Evolutionary conservation across 2,797 vertebrate species (phyloP), one percentile per base, ranked within the genome.

Genomic region (Dipus sagitta): DNA sequence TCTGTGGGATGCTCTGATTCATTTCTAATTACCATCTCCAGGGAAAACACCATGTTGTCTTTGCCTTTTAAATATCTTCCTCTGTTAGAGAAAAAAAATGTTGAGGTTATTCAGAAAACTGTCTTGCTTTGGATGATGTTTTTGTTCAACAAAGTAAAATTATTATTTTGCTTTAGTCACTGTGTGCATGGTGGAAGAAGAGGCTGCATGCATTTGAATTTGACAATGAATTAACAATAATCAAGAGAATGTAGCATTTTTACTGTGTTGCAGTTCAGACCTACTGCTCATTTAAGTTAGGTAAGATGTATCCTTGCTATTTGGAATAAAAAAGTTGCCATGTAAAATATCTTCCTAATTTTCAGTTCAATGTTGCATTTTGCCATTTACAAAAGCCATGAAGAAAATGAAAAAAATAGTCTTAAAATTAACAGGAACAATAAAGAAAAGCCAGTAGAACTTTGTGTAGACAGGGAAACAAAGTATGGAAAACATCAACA

Each of bases 11-110:
- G 60, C 28, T 82, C 80, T 92, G 96, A 96, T 96, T 97, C 12
- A 86, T 96, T 97, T 97, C 95, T 97, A 97, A 97, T 97, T 97
- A 95, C 86, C 82, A 3, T 86, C 95, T 97, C 42, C 68, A 96
- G 92, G 86, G 97, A 96, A 79, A 97, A 71, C 21, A 23, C 52
- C 24, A 23, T 94, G 80, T 60, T 96, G 90, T 88, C 58, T 79
- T 96, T 95, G 91, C 80, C n/a, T 96, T 97, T 96, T 91, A 96
- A 87, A 92, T 96, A 94, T 97, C 90, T 32, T 2, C 84, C 38
- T 96, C 64, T 95, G 68, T 91, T 94, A 92, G 54, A 67, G 34
- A 90, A 96, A 96, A 96, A 93, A 54, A 60, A 60, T 17, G 58
- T 85, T 97, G 94, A 97, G 83, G 90, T 92, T 93, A 97, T 93